Base-by-base conservation (phyloP, 2,888 invertebrate species). In the Lobophora halterata region DNA sequence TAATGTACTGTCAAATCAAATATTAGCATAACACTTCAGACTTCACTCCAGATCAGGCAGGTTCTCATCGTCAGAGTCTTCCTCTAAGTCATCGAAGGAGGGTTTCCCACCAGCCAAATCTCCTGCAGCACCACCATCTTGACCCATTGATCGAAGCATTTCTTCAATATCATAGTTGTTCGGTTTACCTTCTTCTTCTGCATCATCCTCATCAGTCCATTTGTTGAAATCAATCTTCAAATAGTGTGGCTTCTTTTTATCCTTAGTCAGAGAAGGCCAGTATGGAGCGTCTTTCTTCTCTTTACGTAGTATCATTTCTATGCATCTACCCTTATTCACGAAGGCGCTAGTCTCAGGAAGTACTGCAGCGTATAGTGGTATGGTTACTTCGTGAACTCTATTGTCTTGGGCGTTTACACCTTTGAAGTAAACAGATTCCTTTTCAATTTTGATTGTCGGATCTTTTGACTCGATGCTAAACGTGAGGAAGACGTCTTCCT, bases 121-220 rank as follows among this genome's bases (percentile, higher is more conserved):
- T 32, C 87, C 79, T 32, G 59, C 71, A 2, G 63, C 69, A 0
- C 59, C 61, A 31, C 61, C 68, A 14, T 65, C 69, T 25, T 91
- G 91, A 37, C 92, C 92, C 92, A 94, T 93, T 52, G 91, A 89
- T 55, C 90, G 88, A 86, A 94, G 91, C 91, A 94, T 92, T 82
- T 93, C 91, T 70, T 91, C 91, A 44, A 92, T 82, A 65, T 92
- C 91, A 29, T 86, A 86, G 32, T 82, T 53, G 34, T 53, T 37
- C 27, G 70, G 72, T 35, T 76, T 86, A 39, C 67, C 73, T 27
- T 53, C 71, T 39, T 74, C 90, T 55, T 96, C 97, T 34, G 95
- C 96, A 46, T 98, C 98, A 66, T 96, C 96, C 81, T 99, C 98
- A 86, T 98, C 98, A 83, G 92, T 93, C 98, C 98, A 99, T 87